Evolutionary conservation across 2,888 invertebrate genomes (phyloP).

Genomic region (Eristalinus sepulchralis): DNA sequence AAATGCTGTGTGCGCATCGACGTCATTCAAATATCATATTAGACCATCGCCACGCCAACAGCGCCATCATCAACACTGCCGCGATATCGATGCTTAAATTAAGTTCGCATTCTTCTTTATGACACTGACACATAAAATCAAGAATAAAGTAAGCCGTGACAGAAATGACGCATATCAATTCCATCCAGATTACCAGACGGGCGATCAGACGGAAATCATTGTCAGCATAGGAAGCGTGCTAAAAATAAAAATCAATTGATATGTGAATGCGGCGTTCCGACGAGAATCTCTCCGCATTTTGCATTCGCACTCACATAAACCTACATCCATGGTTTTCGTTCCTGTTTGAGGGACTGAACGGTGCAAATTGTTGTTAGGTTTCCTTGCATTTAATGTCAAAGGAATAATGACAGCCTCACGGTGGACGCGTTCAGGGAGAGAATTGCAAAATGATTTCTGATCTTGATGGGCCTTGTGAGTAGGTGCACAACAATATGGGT

Average conservation of each 20-base stretch:
- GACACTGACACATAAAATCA: slow-evolving; percentile 26
- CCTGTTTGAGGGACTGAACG: neutral
- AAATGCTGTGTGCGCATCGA: slow-evolving; percentile 11
- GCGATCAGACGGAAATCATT: slow-evolving; percentile 53
- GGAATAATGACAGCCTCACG: neutral
- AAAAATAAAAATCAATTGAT: slow-evolving; percentile 44
- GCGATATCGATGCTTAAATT: slow-evolving; percentile 2
- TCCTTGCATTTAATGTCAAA: slow-evolving; percentile 6
- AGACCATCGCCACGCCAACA: slow-evolving; percentile 9
- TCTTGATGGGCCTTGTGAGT: neutral
- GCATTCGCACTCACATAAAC: neutral
- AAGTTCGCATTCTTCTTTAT: slow-evolving; percentile 19
- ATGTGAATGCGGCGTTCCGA: slow-evolving; percentile 22
- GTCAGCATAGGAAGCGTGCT: slow-evolving; percentile 12
- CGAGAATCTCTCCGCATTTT: neutral
- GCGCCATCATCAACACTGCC: slow-evolving; percentile 14
- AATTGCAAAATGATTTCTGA: neutral
- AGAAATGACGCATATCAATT: slow-evolving; percentile 29
- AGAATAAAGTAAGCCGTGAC: slow-evolving; percentile 29
- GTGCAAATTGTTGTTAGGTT: neutral
- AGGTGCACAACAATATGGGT: neutral
- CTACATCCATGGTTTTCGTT: neutral
- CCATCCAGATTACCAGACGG: slow-evolving; percentile 27
- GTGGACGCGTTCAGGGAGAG: neutral
- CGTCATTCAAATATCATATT: slow-evolving; percentile 45